Base-by-base conservation (phyloP, 2,113 vertebrate species). In the Rostratula benghalensis region DNA sequence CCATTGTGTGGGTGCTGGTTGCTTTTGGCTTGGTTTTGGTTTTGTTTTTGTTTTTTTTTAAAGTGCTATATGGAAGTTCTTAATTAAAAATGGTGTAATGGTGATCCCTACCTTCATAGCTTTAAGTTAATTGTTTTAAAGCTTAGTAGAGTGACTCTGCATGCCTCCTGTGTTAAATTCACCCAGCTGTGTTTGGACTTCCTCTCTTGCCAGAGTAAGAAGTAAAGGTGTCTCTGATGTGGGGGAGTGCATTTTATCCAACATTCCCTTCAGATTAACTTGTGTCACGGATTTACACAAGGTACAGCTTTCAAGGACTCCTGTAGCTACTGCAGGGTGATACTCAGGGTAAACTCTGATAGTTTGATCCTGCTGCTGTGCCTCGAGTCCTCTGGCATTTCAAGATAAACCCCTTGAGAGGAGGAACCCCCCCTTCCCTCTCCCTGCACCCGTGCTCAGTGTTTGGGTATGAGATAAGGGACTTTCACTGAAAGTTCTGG, bases 131-230 rank as follows among this genome's bases (percentile, higher is more conserved):
- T 70, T 39, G 5, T 46, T 54, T 56, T 63, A 14, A 46, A 71
- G 8, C 5, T 8, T 2, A 9, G 6, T 12, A 1, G 3, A 6
- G n/a, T 30, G 63, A 43, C 7, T 75, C 0, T 1, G 0, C 39
- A 10, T 21, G 11, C 8, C 37, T 45, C 35, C 14, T 48, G n/a
- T 23, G 13, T 64, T 37, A n/a, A 23, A 20, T 45, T 77, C 14
- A 9, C 25, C 30, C 12, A 37, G 10, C 20, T 67, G 27, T 28
- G 3, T 21, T 39, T 48, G 53, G 33, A 33, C 13, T 7, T 48
- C 24, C 28, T 68, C 30, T 39, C 35, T 65, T 43, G 35, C 41
- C 64, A 10, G 64, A 50, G 24, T 17, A 12, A 35, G 76, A 54
- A 23, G 8, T 30, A 16, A 31, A 39, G 23, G 8, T 3, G 4